Conservation (phyloP, 2,888 invertebrate genomes). For the Lepidochitona cinerea region DNA sequence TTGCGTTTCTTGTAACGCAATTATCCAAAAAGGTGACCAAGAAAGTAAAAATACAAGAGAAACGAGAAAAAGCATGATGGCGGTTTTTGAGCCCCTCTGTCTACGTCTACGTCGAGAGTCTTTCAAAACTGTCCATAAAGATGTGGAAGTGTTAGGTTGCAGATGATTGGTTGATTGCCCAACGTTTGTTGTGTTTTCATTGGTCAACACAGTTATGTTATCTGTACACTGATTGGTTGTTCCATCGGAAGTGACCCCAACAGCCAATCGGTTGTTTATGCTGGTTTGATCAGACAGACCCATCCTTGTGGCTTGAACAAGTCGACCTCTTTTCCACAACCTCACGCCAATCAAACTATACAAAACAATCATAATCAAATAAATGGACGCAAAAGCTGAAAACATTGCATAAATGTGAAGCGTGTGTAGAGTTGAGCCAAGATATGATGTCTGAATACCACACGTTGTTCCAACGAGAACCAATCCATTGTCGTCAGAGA, state of each 20-base stretch:
- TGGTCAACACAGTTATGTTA: too few relatives aligned
- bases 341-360: not conserved
- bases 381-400: not conserved
- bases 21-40: slow-evolving; percentile 36
- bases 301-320: not conserved
- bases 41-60: slow-evolving; percentile 37
- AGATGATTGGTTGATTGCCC: too few relatives aligned
- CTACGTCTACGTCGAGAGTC: too few relatives aligned
- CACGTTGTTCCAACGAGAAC: not conserved
- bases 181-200: too few relatives aligned
- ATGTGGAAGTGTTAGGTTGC: too few relatives aligned
- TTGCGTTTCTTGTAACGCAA: slow-evolving; percentile 7
- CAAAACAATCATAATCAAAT: not conserved
- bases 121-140: too few relatives aligned
- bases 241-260: not conserved
- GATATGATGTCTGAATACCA: not conserved
- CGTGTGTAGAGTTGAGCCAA: not conserved
- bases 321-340: not conserved
- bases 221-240: not conserved
- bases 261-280: not conserved
- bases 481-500: not conserved
- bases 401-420: not conserved
- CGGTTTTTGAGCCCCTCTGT: too few relatives aligned
- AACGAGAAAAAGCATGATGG: slow-evolving; percentile 41
- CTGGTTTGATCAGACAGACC: too few relatives aligned